Percentiles rank a stretch among this genome's conserved stretches.
These are phyloP conservation scores for Sciaenops ocellatus DNA, from an alignment of 2,797 vertebrate species.

Conservation along the genomic window DNA sequence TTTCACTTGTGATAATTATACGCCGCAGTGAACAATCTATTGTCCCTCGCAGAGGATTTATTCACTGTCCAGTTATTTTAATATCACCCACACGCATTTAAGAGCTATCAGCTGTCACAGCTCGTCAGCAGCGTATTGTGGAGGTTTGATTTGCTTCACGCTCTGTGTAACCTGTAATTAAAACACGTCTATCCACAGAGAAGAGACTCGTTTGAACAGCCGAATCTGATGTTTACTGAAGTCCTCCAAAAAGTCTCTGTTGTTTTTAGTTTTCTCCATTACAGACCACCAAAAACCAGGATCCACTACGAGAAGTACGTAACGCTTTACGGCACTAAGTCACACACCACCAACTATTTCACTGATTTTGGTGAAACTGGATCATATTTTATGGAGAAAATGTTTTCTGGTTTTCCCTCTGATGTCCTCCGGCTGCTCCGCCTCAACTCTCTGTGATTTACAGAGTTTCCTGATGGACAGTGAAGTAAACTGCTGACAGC, in stretches of 20 bases:
- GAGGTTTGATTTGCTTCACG: constrained; percentile 34
- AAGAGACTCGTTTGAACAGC: not conserved
- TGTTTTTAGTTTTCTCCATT: too few relatives aligned
- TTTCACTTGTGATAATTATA: constrained; percentile 31
- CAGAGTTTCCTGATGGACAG: too few relatives aligned
- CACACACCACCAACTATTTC: too few relatives aligned
- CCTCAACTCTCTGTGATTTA: too few relatives aligned
- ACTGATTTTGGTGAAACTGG: too few relatives aligned
- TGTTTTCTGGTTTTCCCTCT: too few relatives aligned
- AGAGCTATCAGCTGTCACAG: constrained; percentile 6
- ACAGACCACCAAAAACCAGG: too few relatives aligned
- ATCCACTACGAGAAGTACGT: too few relatives aligned
- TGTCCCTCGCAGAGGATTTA: not conserved
- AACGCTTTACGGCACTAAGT: too few relatives aligned
- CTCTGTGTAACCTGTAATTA: constrained; percentile 20
- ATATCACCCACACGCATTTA: not conserved
- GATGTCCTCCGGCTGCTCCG: too few relatives aligned
- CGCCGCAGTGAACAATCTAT: constrained; percentile 18
- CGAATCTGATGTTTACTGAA: not conserved
- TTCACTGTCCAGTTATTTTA: constrained; percentile 33
- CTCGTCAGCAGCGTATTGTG: not conserved
- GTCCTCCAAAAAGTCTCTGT: not conserved
- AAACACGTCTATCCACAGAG: not conserved
- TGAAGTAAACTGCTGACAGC: too few relatives aligned
- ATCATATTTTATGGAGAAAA: too few relatives aligned